Conservation (phyloP, 2,888 invertebrate genomes). For the Ochropacha duplaris region DNA sequence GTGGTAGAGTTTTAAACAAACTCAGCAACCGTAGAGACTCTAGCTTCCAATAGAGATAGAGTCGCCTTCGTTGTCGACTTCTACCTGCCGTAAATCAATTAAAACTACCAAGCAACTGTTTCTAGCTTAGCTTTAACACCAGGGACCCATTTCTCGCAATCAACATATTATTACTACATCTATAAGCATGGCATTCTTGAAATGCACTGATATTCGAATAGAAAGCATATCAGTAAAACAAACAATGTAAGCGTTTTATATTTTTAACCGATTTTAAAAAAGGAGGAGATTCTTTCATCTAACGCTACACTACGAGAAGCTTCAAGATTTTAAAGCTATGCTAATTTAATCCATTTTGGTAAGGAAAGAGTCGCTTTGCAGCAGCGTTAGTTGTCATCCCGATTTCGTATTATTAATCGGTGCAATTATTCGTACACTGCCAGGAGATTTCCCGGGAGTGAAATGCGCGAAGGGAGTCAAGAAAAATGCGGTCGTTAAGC, state of each 20-base stretch:
- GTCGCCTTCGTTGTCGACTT: constrained; percentile 25
- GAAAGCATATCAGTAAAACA: constrained; percentile 33
- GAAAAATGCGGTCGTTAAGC: constrained; percentile 77
- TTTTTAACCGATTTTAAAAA: no score
- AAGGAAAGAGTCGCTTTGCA: constrained; percentile 42
- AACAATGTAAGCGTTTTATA: constrained; percentile 36
- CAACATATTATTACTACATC: no score
- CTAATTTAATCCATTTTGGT: constrained; percentile 53
- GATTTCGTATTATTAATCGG: constrained; percentile 72
- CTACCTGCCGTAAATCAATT: constrained; percentile 63
- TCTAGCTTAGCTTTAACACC: constrained; percentile 34
- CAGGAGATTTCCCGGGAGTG: constrained; percentile 69
- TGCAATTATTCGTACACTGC: constrained; percentile 68
- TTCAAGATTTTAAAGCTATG: constrained; percentile 44
- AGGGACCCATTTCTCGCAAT: neutral
- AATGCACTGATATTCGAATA: no score
- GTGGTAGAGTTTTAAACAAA: constrained; percentile 57
- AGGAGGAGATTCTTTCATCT: no score
- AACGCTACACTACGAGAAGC: constrained; percentile 35
- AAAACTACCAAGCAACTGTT: constrained; percentile 52
- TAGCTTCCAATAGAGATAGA: constrained; percentile 24
- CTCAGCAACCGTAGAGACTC: constrained; percentile 32
- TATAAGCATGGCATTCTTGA: no score
- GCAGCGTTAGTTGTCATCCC: constrained; percentile 41
- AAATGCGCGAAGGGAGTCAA: constrained; percentile 60